phyloP scores from a whole-genome alignment of 35 echinoderm and acorn worm genomes.

The Apostichopus parvimensis region DNA sequence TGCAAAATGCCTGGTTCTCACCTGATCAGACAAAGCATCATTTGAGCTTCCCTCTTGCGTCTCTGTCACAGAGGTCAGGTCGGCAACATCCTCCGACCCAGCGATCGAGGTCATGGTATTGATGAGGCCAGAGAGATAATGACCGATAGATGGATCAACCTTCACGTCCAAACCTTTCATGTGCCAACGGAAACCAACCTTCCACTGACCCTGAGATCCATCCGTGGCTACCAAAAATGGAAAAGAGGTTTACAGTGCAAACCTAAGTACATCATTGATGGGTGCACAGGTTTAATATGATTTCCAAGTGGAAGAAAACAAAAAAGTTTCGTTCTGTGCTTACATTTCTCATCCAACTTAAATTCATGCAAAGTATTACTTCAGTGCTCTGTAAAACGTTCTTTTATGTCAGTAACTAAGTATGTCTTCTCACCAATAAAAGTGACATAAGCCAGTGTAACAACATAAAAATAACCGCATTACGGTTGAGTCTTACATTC shows the following conservation, averaged over 20 bases:
- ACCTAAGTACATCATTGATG: not conserved
- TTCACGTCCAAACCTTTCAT: conserved; percentile 95
- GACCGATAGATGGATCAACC: conserved; percentile 85
- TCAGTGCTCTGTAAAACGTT: too few species aligned
- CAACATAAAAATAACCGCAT: too few species aligned
- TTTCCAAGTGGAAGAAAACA: not conserved
- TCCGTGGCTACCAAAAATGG: not conserved
- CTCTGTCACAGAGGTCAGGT: conserved; percentile 86
- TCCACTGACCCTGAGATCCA: conserved; percentile 76
- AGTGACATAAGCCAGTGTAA: too few species aligned
- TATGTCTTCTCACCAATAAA: too few species aligned
- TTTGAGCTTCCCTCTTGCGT: conserved; percentile 72
- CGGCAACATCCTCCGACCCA: conserved; percentile 84
- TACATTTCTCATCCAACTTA: too few species aligned
- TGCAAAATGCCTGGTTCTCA: not conserved
- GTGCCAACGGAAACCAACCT: conserved; percentile 88
- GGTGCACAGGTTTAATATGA: not conserved
- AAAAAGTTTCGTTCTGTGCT: too few species aligned
- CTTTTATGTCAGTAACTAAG: too few species aligned
- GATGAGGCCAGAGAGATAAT: conserved; percentile 78
- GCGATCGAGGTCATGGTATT: conserved; percentile 85
- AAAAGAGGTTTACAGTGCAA: not conserved
- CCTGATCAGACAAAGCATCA: conserved; percentile 72
- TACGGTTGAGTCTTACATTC: too few species aligned
- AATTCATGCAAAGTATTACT: too few species aligned